Base-by-base conservation (phyloP, 2,888 invertebrate species). In the Agrochola lychnidis region DNA sequence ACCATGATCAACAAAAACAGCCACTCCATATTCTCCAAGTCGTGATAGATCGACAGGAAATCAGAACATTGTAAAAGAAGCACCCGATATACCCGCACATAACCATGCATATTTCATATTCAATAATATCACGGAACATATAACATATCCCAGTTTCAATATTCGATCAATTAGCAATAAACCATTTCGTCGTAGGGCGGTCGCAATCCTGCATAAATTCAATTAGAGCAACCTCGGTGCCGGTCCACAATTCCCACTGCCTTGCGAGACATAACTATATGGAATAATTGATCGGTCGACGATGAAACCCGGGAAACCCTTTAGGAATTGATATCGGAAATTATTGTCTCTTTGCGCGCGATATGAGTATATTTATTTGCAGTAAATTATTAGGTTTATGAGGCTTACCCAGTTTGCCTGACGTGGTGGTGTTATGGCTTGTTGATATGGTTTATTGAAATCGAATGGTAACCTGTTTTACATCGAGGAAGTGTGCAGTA, bases 131-230 rank as follows among this genome's bases (percentile, higher is more conserved):
- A 84, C 86, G 85, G 83, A 87, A 88, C 87, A 83, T 84, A 79
- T 79, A 85, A 87, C 84, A 79, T 88, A 87, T 83, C 82, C 84
- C 87, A 85, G 85, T 88, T 88, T 88, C 92, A 90, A 93, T 91
- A 92, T 93, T 93, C 93, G 91, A 95, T 95, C 94, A 94, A 95
- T 95, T 94, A 95, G 91, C 91, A 92, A 92, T 94, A 94, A 94
- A 94, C 91, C 90, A 93, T 93, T 94, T 93, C 90, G 90, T 92
- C 91, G 91, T 88, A 89, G 88, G 87, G 88, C 91, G 90, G 91
- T 91, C 91, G 91, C 90, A 91, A 91, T 93, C 91, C 93, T 92
- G 93, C 94, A 95, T 95, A 95, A 94, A 95, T 95, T 95, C 94
- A 95, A 95, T 95, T 94, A 95, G 92, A 91, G 84, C 89, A 87